These are phyloP conservation scores for Adoxophyes honmai DNA, from an alignment of 1,140 invertebrate species.

Conservation along the genomic window DNA sequence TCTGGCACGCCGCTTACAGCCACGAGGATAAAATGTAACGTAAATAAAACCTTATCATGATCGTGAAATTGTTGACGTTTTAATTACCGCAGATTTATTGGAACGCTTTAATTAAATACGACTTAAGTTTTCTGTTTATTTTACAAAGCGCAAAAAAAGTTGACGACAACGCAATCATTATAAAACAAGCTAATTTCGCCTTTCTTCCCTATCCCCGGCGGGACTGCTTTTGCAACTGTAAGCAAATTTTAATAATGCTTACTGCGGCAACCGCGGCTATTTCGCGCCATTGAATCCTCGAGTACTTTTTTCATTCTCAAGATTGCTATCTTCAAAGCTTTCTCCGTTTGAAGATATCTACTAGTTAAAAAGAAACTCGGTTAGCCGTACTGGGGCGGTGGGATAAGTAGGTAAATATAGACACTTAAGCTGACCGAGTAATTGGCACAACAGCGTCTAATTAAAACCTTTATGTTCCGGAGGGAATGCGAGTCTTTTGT, in stretches of 20 bases:
- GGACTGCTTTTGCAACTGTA: constrained; percentile 36
- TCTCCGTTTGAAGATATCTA: constrained; percentile 10
- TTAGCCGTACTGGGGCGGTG: background rate
- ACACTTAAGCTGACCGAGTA: background rate
- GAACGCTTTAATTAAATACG: constrained; percentile 11
- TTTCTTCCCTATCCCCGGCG: constrained; percentile 38
- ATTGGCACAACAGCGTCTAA: background rate
- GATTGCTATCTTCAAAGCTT: constrained; percentile 17
- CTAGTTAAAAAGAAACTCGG: constrained; percentile 8
- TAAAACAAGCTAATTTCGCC: constrained; percentile 45
- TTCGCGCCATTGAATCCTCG: constrained; percentile 44
- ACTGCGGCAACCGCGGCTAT: constrained; percentile 33
- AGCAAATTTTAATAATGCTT: constrained; percentile 52
- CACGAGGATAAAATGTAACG: background rate
- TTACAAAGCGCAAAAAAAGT: constrained; percentile 16
- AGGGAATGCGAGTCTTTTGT: background rate
- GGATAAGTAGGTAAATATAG: background rate
- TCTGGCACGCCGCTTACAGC: background rate
- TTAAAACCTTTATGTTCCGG: background rate
- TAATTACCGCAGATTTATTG: background rate
- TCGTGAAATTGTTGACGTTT: background rate
- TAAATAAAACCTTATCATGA: constrained; percentile 13
- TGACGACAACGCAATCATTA: constrained; percentile 34
- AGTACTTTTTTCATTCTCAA: constrained; percentile 29
- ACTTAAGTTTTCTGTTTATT: constrained; percentile 15